Evolutionary conservation across 2,888 invertebrate species (phyloP).

Genomic region (Nephrocerus scutellatus): DNA sequence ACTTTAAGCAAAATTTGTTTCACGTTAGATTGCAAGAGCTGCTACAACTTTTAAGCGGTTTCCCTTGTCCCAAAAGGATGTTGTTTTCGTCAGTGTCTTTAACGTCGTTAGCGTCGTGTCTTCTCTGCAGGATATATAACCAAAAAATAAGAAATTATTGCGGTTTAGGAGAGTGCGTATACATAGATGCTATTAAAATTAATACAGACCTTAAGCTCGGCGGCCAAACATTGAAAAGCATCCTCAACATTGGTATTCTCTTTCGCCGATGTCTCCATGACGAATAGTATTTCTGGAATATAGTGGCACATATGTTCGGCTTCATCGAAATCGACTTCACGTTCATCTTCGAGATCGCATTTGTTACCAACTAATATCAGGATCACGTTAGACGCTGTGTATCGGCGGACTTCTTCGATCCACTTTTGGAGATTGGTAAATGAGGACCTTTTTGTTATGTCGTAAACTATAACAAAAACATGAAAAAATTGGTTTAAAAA

Average conservation of each 20-base stretch:
- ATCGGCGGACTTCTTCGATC: constrained; percentile 92
- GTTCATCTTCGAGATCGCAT: constrained; percentile 71
- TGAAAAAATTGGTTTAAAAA: background rate
- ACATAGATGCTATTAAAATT: constrained; percentile 4
- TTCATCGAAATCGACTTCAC: constrained; percentile 80
- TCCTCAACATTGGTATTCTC: constrained; percentile 87
- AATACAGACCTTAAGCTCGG: constrained; percentile 68
- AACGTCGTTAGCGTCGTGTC: constrained; percentile 62
- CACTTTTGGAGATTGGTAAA: constrained; percentile 88
- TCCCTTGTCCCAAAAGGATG: constrained; percentile 63
- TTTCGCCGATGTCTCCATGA: constrained; percentile 85
- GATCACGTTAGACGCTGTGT: constrained; percentile 86
- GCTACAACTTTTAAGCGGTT: constrained; percentile 58
- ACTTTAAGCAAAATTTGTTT: constrained; percentile 6
- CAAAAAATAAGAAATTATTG: constrained; percentile 18
- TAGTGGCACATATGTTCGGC: constrained; percentile 80
- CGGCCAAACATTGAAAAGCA: constrained; percentile 77
- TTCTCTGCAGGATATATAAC: constrained; percentile 67
- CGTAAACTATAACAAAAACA: constrained; percentile 64
- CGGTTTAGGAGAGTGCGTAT: background rate
- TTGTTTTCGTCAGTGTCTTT: constrained; percentile 57
- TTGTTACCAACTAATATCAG: constrained; percentile 90
- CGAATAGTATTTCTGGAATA: constrained; percentile 78
- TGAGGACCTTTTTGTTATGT: constrained; percentile 86
- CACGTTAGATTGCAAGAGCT: constrained; percentile 52